Evolutionary conservation across 2,888 invertebrate species (phyloP), one percentile per base, ranked within the genome.

Genomic region (Sarcophaga variegata): DNA sequence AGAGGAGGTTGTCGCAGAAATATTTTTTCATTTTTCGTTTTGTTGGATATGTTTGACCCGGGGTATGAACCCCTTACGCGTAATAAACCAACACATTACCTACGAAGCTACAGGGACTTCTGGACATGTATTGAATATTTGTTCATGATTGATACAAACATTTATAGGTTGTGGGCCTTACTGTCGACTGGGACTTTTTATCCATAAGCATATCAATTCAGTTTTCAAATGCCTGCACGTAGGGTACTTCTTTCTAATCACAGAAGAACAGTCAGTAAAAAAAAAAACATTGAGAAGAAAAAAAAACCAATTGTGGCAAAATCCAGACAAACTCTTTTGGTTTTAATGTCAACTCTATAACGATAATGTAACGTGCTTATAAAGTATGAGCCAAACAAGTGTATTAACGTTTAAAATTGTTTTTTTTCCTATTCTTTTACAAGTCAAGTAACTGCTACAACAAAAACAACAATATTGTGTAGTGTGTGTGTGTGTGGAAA

Each of bases 381-480:
- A 84, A 87, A 83, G 78, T 81, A 81, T 84, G 62, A 81, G 75
- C 81, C 87, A 83, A 86, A 83, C 86, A 86, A 86, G 83, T 86
- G 86, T 86, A 83, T 86, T 86, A 83, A 84, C 86, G 60, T 84
- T 80, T 75, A 60, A 54, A 54, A 37, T 37, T 37, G 37, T 37
- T 37, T 37, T 37, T 37, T 37, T 37, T 10, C 1, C 3, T 10
- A 8, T 37, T 37, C 37, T 37, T 37, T 45, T 74, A 45, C 70
- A 45, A 47, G 47, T 66, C 22, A 47, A 78, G 67, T 22, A 78
- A 76, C 54, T 72, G 76, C 45, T 49, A 45, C 14, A 72, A 49
- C 77, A 60, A 69, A 22, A 72, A 59, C 27, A 77, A 59, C 45
- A 14, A 37, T 70, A 66, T 25, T 62, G 47, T 72, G 22, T 22